Evolutionary conservation across 35 echinoderm and acorn worm genomes (phyloP), one percentile per base, ranked within the genome.

Genomic region (Holothuria glaberrima): DNA sequence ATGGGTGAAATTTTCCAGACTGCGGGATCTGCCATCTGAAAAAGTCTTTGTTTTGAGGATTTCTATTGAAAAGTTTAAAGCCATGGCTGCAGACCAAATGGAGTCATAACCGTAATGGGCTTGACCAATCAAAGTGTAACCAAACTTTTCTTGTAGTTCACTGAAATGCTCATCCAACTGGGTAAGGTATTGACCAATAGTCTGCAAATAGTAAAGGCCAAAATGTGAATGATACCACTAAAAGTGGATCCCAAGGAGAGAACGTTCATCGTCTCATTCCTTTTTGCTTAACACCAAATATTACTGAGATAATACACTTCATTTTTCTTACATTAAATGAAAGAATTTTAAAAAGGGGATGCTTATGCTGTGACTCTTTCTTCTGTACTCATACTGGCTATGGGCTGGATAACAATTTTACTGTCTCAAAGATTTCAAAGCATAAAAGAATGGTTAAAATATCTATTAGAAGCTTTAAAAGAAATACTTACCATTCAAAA

Each of bases 41-140:
- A 82, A 82, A 20, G 12, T 17, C 34, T 29, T 68, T 17, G 30
- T 27, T 14, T 19, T 32, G 6, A 89, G 69, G 1, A 74, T 35
- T 58, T 75, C 50, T 6, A 60, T 36, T 61, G 80, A 33, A 30
- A 16, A 7, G 26, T 84, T 84, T 18, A 84, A 56, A 56, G 89
- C 89, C 9, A 97, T 72, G 46, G 94, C 94, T 29, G 91, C 86
- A 46, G 94, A 83, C 94, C 94, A 97, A 26, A 85, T 80, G 4
- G 94, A 71, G 48, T 97, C 94, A 67, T 97, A 97, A 10, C 91
- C 94, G 59, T 91, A 93, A 28, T 92, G 71, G 9, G 88, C 91
- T 12, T 91, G 89, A 27, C 6, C 10, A 25, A 61, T 61, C 25
- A 84, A n/a, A 3, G 80, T 61, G 58, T 84, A 84, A 18, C 57